Conservation (phyloP, 35 echinoderm and acorn worm genomes). For the Diadema setosum region DNA sequence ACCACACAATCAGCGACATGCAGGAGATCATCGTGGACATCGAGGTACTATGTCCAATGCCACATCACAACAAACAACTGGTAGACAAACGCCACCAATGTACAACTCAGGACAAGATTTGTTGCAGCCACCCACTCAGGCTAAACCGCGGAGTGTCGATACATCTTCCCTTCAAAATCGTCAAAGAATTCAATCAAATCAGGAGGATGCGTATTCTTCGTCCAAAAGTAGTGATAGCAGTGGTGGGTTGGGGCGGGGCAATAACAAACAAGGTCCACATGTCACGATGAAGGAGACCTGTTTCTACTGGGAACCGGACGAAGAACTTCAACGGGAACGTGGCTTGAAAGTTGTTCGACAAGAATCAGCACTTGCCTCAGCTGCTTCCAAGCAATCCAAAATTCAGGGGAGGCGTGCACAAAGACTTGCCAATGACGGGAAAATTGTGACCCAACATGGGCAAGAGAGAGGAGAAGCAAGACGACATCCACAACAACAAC, state of each 20-base stretch:
- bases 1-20: not conserved
- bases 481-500: not conserved
- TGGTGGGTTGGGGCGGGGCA: not conserved
- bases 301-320: not conserved
- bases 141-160: not conserved
- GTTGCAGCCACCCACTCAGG: not conserved
- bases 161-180: not conserved
- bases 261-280: not conserved
- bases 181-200: not conserved
- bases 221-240: conserved; percentile 16
- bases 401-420: not conserved
- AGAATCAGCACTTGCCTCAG: not conserved
- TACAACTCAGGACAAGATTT: not conserved
- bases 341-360: not conserved
- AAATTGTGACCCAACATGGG: no score
- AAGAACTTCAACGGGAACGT: not conserved
- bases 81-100: not conserved
- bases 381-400: not conserved
- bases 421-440: not conserved
- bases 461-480: no score
- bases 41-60: not conserved
- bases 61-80: not conserved
- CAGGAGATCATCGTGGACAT: not conserved
- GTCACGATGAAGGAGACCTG: not conserved
- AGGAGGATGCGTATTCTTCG: not conserved